Conservation (phyloP, 2,797 vertebrate genomes). For the Crax fasciolata region DNA sequence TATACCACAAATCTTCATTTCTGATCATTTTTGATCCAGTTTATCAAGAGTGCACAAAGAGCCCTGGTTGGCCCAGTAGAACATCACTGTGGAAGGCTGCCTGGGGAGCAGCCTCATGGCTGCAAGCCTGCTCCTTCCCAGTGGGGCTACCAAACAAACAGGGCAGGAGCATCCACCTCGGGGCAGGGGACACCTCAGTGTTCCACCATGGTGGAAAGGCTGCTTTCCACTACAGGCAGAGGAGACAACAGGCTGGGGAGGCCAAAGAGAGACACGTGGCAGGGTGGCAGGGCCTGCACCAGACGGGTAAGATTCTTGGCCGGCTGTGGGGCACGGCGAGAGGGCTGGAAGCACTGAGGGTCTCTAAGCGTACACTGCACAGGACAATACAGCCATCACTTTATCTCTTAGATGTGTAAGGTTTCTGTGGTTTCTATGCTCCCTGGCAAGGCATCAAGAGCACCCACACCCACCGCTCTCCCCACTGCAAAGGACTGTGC, state of each 20-base stretch:
- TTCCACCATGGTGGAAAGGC: background rate
- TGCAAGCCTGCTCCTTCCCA: fast-evolving
- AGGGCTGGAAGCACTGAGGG: background rate
- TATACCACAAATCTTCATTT: background rate
- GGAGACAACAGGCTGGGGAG: background rate
- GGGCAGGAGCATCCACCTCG: background rate
- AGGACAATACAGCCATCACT: background rate
- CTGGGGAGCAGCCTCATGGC: background rate
- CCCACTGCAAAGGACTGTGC: background rate
- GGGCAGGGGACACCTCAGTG: background rate
- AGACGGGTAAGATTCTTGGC: fast-evolving
- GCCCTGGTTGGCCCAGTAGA: fast-evolving
- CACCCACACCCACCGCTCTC: background rate
- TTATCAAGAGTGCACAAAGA: background rate
- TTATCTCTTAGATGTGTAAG: background rate
- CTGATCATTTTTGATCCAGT: background rate
- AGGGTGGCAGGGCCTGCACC: background rate
- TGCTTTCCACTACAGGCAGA: background rate
- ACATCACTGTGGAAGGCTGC: background rate
- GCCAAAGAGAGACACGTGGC: background rate
- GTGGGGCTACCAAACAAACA: background rate
- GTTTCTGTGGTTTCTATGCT: background rate
- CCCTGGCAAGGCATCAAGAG: background rate
- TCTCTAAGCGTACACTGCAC: background rate
- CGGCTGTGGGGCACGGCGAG: background rate